phyloP scores from a whole-genome alignment of 2,797 vertebrate species.

The Falco biarmicus region DNA sequence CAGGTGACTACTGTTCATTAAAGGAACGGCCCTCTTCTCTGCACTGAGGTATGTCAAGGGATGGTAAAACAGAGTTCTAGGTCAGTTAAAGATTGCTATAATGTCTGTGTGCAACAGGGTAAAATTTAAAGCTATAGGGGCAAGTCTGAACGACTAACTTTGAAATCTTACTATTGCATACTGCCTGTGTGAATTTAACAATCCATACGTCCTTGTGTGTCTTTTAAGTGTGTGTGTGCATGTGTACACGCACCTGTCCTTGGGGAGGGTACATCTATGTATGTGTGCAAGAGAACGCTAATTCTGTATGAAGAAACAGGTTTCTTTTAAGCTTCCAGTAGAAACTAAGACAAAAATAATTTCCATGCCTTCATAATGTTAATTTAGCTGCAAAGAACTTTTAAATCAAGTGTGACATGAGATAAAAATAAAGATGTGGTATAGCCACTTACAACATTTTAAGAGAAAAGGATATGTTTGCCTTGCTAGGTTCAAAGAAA shows the following conservation, averaged over 20 bases:
- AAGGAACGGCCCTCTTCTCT: neutral
- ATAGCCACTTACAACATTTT: neutral
- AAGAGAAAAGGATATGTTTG: slow-evolving; percentile 4
- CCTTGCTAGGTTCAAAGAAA: neutral
- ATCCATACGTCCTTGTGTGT: rapidly evolving
- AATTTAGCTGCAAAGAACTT: neutral
- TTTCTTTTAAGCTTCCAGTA: neutral
- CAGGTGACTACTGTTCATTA: neutral
- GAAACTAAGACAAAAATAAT: neutral
- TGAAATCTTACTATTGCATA: neutral
- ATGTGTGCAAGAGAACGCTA: neutral
- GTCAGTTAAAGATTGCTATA: neutral
- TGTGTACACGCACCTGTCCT: neutral
- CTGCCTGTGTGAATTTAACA: neutral
- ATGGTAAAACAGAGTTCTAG: neutral
- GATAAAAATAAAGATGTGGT: slow-evolving; percentile 8
- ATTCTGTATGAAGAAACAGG: neutral
- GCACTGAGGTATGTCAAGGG: neutral
- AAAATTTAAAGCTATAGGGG: neutral
- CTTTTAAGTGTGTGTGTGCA: neutral
- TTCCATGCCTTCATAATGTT: neutral
- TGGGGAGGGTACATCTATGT: neutral
- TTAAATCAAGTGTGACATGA: neutral
- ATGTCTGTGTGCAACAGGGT: neutral
- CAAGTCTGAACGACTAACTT: neutral